phyloP scores from a whole-genome alignment of 2,113 vertebrate genomes.

The Uropsilus gracilis region DNA sequence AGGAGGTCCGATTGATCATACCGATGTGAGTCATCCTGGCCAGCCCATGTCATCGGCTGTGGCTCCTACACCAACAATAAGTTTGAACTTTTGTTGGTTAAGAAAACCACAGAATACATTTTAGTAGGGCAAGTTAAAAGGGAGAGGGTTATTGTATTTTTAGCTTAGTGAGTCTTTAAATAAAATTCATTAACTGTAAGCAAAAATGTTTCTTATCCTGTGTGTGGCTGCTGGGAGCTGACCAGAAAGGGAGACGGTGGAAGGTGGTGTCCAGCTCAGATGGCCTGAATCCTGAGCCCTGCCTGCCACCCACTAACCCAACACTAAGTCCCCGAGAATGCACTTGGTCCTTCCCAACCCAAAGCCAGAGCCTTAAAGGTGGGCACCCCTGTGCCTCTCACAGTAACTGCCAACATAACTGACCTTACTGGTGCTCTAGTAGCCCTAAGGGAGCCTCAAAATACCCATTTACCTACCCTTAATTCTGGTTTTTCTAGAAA shows the following conservation, averaged over 20 bases:
- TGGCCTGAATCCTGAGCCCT: not conserved
- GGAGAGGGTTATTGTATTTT: not conserved
- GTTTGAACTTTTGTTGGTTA: not conserved
- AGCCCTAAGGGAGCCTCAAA: not conserved
- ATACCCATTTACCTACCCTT: not conserved
- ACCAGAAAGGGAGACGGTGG: not conserved
- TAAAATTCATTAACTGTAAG: slow-evolving; percentile 17
- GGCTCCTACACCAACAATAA: not conserved
- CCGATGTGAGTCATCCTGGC: not conserved
- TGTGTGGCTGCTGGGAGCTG: not conserved
- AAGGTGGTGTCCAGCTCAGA: not conserved
- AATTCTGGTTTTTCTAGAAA: slow-evolving; percentile 24
- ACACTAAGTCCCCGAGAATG: not conserved
- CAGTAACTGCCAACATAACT: not conserved
- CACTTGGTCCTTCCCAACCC: not conserved
- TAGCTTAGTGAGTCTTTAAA: not conserved
- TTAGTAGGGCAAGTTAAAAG: not conserved
- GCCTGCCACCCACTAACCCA: not conserved
- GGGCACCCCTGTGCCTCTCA: not conserved
- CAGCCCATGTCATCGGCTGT: not conserved
- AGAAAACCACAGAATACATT: not conserved
- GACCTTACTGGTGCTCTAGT: not conserved
- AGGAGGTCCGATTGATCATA: slow-evolving; percentile 1
- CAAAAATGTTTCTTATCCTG: not conserved
- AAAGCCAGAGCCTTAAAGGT: not conserved